A percentile compares a stretch with the other conserved stretches of the same genome.
phyloP scores from a whole-genome alignment of 2,113 vertebrate species.

The Capreolus pygargus region DNA sequence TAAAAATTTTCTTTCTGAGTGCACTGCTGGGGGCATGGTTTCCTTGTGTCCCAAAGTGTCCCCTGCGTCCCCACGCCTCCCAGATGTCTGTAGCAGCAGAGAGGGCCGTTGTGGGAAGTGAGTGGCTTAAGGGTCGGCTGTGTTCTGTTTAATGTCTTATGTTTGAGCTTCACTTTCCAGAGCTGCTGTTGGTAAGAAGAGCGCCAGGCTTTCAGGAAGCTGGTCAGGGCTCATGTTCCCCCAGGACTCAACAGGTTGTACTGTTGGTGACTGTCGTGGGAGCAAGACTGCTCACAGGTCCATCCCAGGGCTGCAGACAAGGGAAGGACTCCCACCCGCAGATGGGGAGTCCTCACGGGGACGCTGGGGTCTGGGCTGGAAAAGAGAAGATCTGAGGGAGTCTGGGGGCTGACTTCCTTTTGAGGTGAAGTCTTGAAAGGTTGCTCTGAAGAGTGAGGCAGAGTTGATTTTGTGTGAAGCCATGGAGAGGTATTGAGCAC shows the following conservation, averaged over 20 bases:
- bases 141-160: not conserved
- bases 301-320: too few relatives aligned
- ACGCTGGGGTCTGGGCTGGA: not conserved
- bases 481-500: not conserved
- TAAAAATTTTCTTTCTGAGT: not conserved
- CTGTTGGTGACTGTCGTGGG: accelerated
- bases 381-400: not conserved
- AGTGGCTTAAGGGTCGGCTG: not conserved
- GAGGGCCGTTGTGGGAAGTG: not conserved
- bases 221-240: not conserved
- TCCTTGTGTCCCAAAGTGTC: not conserved
- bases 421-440: not conserved
- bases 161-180: not conserved
- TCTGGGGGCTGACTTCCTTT: not conserved
- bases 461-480: not conserved
- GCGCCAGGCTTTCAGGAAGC: not conserved
- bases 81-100: accelerated
- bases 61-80: not conserved
- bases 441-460: not conserved
- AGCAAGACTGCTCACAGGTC: not conserved
- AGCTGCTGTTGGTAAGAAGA: not conserved
- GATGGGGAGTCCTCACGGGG: not conserved
- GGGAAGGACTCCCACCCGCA: not conserved
- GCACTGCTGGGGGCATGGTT: not conserved
- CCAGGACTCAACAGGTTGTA: not conserved